A percentile compares a stretch with the other conserved stretches of the same genome.
Evolutionary conservation across 2,888 invertebrate species (phyloP).

Genomic region (Dryadula phaetusa): DNA sequence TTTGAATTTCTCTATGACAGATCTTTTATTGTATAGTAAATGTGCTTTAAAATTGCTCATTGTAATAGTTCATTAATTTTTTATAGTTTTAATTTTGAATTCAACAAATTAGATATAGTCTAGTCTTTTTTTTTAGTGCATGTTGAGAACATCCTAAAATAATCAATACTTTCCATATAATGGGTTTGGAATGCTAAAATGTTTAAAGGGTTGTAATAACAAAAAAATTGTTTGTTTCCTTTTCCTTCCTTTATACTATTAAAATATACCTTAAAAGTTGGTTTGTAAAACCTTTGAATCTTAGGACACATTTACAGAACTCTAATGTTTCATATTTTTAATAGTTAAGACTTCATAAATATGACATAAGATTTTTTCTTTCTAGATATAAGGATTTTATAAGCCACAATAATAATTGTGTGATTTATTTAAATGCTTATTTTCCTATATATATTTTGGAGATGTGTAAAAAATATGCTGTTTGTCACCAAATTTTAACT

Average conservation of each 20-base stretch:
- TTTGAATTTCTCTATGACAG: neutral
- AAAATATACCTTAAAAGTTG: conserved; percentile 6
- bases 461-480: conserved; percentile 35
- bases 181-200: conserved; percentile 40
- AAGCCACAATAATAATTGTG: conserved; percentile 37
- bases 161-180: conserved; percentile 44
- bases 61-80: conserved; percentile 1
- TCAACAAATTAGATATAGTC: conserved; percentile 23
- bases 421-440: conserved; percentile 41
- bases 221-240: conserved; percentile 1
- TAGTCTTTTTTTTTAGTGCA: conserved; percentile 21
- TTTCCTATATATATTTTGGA: conserved; percentile 34
- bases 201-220: conserved; percentile 41
- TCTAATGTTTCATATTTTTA: neutral
- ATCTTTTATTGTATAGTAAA: neutral
- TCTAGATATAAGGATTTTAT: conserved; percentile 39
- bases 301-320: conserved; percentile 10
- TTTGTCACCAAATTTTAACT: conserved; percentile 47
- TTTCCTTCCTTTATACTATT: conserved; percentile 37
- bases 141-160: conserved; percentile 23
- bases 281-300: conserved; percentile 34
- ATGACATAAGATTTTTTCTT: conserved; percentile 5
- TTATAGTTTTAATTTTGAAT: conserved; percentile 8
- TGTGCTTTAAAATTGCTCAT: conserved; percentile 14
- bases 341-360: conserved; percentile 13